phyloP scores from a whole-genome alignment of 2,113 vertebrate species.

The Megalops atlanticus region DNA sequence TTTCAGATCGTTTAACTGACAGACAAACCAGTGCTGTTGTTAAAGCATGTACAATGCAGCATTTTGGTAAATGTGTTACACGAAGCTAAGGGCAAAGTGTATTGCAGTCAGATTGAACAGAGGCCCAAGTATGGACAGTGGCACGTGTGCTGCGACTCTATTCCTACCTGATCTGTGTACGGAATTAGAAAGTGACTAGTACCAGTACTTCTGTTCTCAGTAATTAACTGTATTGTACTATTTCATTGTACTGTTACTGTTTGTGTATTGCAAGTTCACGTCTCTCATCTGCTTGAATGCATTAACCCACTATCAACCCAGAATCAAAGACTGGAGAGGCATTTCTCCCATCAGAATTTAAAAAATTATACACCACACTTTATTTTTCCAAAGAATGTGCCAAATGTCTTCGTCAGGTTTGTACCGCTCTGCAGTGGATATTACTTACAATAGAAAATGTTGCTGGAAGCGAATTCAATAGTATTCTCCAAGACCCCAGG shows the following conservation, averaged over 20 bases:
- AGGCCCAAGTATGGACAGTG: background rate
- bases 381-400: background rate
- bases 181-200: slow-evolving; percentile 4
- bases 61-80: background rate
- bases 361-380: background rate
- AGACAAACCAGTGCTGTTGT: no score
- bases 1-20: background rate
- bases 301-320: background rate
- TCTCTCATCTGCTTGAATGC: slow-evolving; percentile 18
- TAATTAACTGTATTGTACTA: slow-evolving; percentile 24
- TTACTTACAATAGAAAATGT: slow-evolving; percentile 15
- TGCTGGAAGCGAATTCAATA: slow-evolving; percentile 2
- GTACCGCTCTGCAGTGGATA: background rate
- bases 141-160: background rate
- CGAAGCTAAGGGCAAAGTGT: background rate
- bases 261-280: slow-evolving; percentile 12
- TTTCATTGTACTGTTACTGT: slow-evolving; percentile 1
- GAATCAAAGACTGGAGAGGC: background rate
- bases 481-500: background rate
- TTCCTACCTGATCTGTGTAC: background rate
- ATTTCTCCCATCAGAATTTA: background rate
- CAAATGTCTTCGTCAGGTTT: slow-evolving; percentile 2
- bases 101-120: background rate
- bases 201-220: slow-evolving; percentile 13
- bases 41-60: background rate